Evolutionary conservation across 2,113 vertebrate genomes (phyloP).

Genomic region (Gallinago jamesoni): DNA sequence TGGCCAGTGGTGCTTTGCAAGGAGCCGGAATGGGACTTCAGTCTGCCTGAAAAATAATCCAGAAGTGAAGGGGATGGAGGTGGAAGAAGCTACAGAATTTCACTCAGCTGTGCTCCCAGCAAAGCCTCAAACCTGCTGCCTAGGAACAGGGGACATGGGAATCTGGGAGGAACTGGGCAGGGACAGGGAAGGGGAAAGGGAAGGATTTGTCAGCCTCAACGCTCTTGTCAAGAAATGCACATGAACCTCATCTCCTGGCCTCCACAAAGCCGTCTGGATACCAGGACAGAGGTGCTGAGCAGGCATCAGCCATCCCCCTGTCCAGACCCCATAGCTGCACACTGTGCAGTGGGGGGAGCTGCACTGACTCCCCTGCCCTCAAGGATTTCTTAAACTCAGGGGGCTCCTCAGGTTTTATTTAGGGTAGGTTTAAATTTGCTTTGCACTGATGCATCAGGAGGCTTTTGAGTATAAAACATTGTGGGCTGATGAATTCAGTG

Average conservation of each 20-base stretch:
- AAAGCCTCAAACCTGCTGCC: not conserved
- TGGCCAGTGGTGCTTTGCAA: not conserved
- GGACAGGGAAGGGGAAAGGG: not conserved
- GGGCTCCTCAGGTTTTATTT: not conserved
- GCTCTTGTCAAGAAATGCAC: not conserved
- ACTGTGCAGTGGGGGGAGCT: not conserved
- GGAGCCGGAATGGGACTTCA: fast-evolving
- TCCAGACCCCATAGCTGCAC: fast-evolving
- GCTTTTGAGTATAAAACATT: not conserved
- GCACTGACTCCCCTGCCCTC: fast-evolving
- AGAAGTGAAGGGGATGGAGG: not conserved
- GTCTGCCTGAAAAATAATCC: not conserved
- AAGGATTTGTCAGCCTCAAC: not conserved
- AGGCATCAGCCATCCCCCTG: fast-evolving
- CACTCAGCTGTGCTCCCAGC: not conserved
- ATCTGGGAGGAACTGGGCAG: fast-evolving
- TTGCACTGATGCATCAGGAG: not conserved
- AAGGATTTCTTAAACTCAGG: not conserved
- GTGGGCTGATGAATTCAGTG: not conserved
- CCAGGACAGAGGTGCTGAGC: not conserved
- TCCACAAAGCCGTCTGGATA: not conserved
- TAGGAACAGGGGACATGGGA: fast-evolving
- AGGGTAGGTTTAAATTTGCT: not conserved
- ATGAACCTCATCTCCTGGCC: not conserved
- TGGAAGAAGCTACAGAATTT: not conserved